Evolutionary conservation across 2,113 vertebrate genomes (phyloP).

Genomic region (Dolichotis patagonum): DNA sequence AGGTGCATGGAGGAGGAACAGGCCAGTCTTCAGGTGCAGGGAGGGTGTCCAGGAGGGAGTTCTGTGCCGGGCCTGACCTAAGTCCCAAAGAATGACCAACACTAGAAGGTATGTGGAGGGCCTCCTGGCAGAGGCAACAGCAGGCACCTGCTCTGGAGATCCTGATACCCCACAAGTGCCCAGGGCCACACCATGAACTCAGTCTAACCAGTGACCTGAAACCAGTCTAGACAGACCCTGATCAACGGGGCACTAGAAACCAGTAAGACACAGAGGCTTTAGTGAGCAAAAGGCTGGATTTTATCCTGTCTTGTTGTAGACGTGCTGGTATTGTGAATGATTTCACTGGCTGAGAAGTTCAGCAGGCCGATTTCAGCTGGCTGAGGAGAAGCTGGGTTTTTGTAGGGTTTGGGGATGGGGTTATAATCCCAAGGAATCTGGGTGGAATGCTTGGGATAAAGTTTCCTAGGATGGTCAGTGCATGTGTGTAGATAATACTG

Average conservation of each 20-base stretch:
- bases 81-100: neutral
- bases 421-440: neutral
- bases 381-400: neutral
- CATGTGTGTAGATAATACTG: neutral
- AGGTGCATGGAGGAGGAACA: neutral
- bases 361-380: neutral
- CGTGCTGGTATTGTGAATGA: neutral
- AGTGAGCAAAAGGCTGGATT: neutral
- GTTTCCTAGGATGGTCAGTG: neutral
- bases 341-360: neutral
- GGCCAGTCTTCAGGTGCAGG: too few relatives aligned
- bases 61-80: neutral
- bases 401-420: neutral
- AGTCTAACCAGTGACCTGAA: neutral
- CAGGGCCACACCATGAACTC: neutral
- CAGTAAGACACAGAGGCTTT: neutral
- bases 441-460: neutral
- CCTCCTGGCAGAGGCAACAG: neutral
- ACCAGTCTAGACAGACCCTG: neutral
- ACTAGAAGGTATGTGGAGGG: neutral
- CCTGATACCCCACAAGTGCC: neutral
- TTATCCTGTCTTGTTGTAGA: neutral
- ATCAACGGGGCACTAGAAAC: neutral
- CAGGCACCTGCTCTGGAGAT: neutral
- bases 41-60: neutral